phyloP scores from a whole-genome alignment of 2,797 vertebrate species.

The Agapornis canus region DNA sequence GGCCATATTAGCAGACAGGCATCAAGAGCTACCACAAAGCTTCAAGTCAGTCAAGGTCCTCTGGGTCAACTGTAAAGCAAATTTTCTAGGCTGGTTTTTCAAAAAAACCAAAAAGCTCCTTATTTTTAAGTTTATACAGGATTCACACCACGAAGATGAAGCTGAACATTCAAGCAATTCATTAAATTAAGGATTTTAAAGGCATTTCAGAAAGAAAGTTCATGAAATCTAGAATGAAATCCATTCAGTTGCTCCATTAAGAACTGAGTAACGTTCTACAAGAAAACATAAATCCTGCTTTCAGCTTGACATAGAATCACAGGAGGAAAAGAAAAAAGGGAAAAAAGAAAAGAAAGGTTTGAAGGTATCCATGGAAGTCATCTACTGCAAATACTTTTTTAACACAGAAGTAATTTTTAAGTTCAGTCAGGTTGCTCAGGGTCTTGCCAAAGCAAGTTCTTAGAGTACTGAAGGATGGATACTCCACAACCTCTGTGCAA shows the following conservation, averaged over 20 bases:
- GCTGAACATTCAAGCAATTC: background rate
- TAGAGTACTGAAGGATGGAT: background rate
- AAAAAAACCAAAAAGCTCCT: background rate
- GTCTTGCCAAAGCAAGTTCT: background rate
- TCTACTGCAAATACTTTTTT: background rate
- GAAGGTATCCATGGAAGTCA: background rate
- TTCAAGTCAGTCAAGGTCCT: background rate
- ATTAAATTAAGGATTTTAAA: background rate
- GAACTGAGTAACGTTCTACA: background rate
- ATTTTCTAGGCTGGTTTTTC: background rate
- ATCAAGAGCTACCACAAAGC: background rate
- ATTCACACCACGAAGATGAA: background rate
- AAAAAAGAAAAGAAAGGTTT: accelerated
- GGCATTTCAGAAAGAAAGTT: background rate
- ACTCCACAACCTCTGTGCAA: background rate
- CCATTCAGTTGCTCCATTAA: background rate
- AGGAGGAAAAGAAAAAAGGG: background rate
- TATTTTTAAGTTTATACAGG: background rate
- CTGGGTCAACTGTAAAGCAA: background rate
- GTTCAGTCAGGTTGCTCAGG: background rate
- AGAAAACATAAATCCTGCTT: background rate
- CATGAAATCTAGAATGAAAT: background rate
- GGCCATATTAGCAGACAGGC: background rate
- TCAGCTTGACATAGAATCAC: background rate
- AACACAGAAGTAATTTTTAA: background rate